These are phyloP conservation scores for Hetaerina titia DNA, from an alignment of 2,888 invertebrate genomes.

Conservation along the genomic window DNA sequence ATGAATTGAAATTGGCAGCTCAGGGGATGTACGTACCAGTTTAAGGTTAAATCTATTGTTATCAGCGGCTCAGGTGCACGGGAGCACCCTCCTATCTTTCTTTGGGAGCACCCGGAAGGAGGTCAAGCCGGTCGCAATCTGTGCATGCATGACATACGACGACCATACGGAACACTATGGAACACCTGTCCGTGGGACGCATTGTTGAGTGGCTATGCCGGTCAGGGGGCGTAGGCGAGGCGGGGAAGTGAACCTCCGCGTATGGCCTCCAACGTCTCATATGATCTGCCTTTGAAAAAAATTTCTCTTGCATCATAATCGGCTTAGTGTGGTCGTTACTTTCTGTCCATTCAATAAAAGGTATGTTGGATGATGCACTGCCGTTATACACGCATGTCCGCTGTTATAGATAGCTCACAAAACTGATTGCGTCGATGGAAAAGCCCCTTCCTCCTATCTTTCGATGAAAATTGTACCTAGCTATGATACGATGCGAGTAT, in stretches of 20 bases:
- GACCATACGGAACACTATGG: slow-evolving; percentile 24
- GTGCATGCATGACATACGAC: neutral
- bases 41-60: neutral
- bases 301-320: slow-evolving; percentile 52
- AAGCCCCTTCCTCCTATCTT: neutral
- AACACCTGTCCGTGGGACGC: slow-evolving; percentile 33
- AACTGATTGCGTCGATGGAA: slow-evolving; percentile 36
- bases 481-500: neutral
- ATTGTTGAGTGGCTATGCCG: neutral
- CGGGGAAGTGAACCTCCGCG: neutral
- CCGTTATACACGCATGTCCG: neutral
- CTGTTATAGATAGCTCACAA: neutral
- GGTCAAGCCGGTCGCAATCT: neutral
- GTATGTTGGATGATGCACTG: slow-evolving; percentile 1
- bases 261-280: neutral
- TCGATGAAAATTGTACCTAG: slow-evolving; percentile 43
- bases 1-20: neutral
- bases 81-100: neutral
- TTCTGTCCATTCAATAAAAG: slow-evolving; percentile 39
- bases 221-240: neutral
- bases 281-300: slow-evolving; percentile 9
- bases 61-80: neutral
- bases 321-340: slow-evolving; percentile 37
- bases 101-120: neutral
- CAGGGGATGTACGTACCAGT: neutral